A percentile compares a stretch with the other conserved stretches of the same genome.
These are phyloP conservation scores for Mionectes macconnelli DNA, from an alignment of 2,113 vertebrate genomes.

Conservation along the genomic window DNA sequence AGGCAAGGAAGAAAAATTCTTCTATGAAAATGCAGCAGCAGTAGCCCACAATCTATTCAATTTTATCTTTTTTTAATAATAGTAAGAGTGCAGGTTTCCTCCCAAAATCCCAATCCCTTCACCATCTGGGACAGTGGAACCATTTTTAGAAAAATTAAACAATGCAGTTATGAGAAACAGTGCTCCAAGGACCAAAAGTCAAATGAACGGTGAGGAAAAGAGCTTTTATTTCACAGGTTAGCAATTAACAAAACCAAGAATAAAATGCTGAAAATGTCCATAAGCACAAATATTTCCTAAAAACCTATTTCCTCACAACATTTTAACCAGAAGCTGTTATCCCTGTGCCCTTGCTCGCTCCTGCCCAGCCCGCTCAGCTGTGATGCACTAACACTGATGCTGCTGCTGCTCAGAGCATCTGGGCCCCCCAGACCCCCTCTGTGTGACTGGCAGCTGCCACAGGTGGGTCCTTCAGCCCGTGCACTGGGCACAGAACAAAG, in stretches of 20 bases:
- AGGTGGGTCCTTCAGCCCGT: not conserved
- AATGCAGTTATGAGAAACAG: not conserved
- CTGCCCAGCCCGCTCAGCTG: not conserved
- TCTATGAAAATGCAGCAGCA: not conserved
- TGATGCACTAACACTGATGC: rapidly evolving
- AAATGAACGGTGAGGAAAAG: not conserved
- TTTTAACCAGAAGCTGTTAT: not conserved
- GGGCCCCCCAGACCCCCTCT: rapidly evolving
- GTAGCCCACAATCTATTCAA: not conserved
- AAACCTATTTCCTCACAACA: not conserved
- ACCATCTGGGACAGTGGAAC: not conserved
- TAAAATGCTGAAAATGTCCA: not conserved
- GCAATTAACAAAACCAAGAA: not conserved
- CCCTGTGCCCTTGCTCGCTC: not conserved
- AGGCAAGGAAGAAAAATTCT: not conserved
- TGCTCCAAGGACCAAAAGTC: not conserved
- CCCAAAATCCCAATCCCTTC: not conserved
- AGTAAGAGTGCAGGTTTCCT: not conserved
- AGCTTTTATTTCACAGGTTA: not conserved
- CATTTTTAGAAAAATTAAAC: not conserved
- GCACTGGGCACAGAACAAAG: rapidly evolving
- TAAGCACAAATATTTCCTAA: not conserved
- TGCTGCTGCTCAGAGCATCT: rapidly evolving
- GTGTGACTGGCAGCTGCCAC: rapidly evolving
- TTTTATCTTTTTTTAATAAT: not conserved